These are phyloP conservation scores for Lepidurus arcticus DNA, from an alignment of 1,140 invertebrate genomes.

Conservation along the genomic window DNA sequence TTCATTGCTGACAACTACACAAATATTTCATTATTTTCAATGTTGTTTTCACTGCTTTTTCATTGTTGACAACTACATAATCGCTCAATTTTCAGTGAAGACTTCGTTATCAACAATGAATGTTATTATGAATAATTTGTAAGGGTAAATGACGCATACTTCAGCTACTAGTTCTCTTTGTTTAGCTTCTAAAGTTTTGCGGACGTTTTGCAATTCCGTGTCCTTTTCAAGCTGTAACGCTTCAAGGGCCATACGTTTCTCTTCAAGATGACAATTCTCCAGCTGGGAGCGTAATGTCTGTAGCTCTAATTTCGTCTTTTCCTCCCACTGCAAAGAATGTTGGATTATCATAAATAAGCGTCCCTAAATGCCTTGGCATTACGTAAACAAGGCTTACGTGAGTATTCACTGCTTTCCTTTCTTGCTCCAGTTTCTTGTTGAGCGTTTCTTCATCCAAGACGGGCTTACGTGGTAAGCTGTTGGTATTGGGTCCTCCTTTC, in stretches of 20 bases:
- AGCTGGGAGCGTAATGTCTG: conserved; percentile 54
- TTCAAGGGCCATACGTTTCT: conserved; percentile 51
- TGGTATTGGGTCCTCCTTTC: conserved; percentile 37
- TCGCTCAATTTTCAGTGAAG: neutral
- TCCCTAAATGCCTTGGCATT: conserved; percentile 6
- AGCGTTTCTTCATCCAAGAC: conserved; percentile 36
- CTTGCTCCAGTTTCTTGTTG: conserved; percentile 47
- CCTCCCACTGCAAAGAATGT: conserved; percentile 44
- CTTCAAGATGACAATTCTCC: conserved; percentile 54
- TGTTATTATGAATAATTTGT: neutral
- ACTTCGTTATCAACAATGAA: neutral
- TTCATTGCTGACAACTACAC: conserved; percentile 52
- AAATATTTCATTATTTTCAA: conserved; percentile 22
- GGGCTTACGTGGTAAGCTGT: neutral
- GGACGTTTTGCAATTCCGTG: conserved; percentile 44
- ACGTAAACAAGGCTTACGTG: conserved; percentile 46
- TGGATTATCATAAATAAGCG: conserved; percentile 29
- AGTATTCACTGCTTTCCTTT: conserved; percentile 54
- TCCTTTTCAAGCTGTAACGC: conserved; percentile 43
- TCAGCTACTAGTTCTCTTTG: conserved; percentile 40
- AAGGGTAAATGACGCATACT: neutral
- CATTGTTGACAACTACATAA: conserved; percentile 50
- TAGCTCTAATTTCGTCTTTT: conserved; percentile 46
- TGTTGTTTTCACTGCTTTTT: conserved; percentile 40
- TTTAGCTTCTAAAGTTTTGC: conserved; percentile 51